Evolutionary conservation across 2,888 invertebrate genomes (phyloP).

Genomic region (Rotaria magnacalcarata): DNA sequence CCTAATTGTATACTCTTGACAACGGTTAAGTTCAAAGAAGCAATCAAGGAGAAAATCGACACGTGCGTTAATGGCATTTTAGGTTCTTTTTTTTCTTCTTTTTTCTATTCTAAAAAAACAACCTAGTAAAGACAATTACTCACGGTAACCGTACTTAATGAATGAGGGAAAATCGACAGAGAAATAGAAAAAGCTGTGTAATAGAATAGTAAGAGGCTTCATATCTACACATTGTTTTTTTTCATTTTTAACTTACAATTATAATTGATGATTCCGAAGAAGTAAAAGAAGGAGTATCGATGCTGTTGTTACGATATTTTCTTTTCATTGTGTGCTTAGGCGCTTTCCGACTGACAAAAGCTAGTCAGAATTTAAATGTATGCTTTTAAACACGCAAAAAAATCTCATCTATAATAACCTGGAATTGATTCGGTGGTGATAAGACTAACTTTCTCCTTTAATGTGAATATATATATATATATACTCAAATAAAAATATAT

Average conservation of each 20-base stretch:
- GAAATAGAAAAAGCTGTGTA: not conserved
- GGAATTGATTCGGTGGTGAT: not conserved
- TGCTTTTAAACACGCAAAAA: not conserved
- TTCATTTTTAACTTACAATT: not conserved
- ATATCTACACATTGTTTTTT: not conserved
- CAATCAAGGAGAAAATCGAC: not conserved
- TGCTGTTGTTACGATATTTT: conserved; percentile 22
- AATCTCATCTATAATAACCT: not conserved
- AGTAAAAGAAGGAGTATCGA: not conserved
- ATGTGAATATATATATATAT: not conserved
- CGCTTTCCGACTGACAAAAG: not conserved
- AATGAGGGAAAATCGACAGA: not conserved
- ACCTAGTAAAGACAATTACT: not conserved
- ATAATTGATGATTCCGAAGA: not conserved
- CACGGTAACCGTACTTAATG: not conserved
- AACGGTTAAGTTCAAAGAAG: conserved; percentile 12
- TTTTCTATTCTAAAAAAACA: not conserved
- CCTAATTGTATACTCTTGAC: not conserved
- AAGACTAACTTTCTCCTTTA: not conserved
- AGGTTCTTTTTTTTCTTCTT: not conserved
- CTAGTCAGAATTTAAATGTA: conserved; percentile 3
- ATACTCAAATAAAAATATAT: not conserved
- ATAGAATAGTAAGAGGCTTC: not conserved
- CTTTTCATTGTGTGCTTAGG: conserved; percentile 1
- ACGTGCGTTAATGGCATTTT: not conserved